Percentiles rank a stretch among this genome's conserved stretches.
These are phyloP conservation scores for Trichoplusia ni DNA, from an alignment of 1,140 invertebrate genomes.

Conservation along the genomic window DNA sequence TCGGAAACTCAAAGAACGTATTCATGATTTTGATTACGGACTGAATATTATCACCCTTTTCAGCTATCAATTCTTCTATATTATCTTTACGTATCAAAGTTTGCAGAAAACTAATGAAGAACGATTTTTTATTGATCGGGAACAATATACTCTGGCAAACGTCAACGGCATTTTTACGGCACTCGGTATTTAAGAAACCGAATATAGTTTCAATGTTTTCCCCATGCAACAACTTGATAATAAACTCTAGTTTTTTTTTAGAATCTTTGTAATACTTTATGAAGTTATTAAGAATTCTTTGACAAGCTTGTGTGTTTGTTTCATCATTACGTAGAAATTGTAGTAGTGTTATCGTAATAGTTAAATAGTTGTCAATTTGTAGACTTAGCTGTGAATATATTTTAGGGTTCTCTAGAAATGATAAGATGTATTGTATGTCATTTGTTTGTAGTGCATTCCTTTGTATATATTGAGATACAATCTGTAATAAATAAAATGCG, in stretches of 20 bases:
- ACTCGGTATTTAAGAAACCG: conserved; percentile 55
- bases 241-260: conserved; percentile 72
- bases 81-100: conserved; percentile 69
- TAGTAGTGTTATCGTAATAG: conserved; percentile 57
- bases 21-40: conserved; percentile 69
- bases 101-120: conserved; percentile 62
- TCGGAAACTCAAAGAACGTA: conserved; percentile 62
- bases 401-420: conserved; percentile 66
- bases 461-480: conserved; percentile 62
- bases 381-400: conserved; percentile 48
- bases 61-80: conserved; percentile 58
- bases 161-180: conserved; percentile 45
- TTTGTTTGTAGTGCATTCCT: conserved; percentile 51
- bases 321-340: conserved; percentile 50
- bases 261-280: conserved; percentile 65
- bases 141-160: conserved; percentile 65
- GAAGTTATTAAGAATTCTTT: conserved; percentile 56
- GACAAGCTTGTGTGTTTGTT: conserved; percentile 33
- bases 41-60: conserved; percentile 72
- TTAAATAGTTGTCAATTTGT: conserved; percentile 59
- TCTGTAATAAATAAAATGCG: conserved; percentile 48
- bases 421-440: conserved; percentile 52
- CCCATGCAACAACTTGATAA: conserved; percentile 58
- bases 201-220: conserved; percentile 69
- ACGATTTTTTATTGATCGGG: conserved; percentile 59